Evolutionary conservation across 2,888 invertebrate species (phyloP), one percentile per base, ranked within the genome.

Genomic region (Pristionchus maxplancki): DNA sequence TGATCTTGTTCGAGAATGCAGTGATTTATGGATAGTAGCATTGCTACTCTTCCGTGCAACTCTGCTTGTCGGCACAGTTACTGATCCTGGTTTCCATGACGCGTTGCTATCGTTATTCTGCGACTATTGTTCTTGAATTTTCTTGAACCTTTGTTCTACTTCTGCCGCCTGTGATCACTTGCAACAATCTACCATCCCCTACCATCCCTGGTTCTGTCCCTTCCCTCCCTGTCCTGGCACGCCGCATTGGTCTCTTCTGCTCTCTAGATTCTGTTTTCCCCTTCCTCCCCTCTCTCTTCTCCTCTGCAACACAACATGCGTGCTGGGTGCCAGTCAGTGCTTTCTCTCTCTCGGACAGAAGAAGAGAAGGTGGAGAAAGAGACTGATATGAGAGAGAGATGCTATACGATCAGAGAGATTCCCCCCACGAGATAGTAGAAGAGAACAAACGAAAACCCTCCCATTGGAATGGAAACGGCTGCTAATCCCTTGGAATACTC

Each of bases 341-440:
- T 48, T 67, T 34, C 64, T 34, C 64, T 34, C 64, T 67, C 64
- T 67, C 31, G 71, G 40, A 74, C 31, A 74, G 71, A 24, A 67
- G 67, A 74, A 28, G 64, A 64, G 71, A 31, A 71, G 48, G 78
- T 11, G 17, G 78, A 78, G 78, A 78, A 78, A 48, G 34, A 67
- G 78, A 78, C 40, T 44, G 78, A 78, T 44, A 74, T 40, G 71
- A 74, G 34, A 78, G 40, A 40, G 44, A 78, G 78, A 78, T 44
- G 44, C 78, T 78, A 78, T 78, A 78, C 78, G 78, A 78, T 71
- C 44, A 78, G 78, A 44, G 78, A 44, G 78, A 78, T 78, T 44
- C 78, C 20, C 40, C 24, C 20, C 34, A 48, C 37, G 20, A 13
- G 44, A 44, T 78, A 78, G 44, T 48, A 78, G 78, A 34, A 28